Conservation (phyloP, 2,888 invertebrate genomes). For the Zhuqinia jingwanae region DNA sequence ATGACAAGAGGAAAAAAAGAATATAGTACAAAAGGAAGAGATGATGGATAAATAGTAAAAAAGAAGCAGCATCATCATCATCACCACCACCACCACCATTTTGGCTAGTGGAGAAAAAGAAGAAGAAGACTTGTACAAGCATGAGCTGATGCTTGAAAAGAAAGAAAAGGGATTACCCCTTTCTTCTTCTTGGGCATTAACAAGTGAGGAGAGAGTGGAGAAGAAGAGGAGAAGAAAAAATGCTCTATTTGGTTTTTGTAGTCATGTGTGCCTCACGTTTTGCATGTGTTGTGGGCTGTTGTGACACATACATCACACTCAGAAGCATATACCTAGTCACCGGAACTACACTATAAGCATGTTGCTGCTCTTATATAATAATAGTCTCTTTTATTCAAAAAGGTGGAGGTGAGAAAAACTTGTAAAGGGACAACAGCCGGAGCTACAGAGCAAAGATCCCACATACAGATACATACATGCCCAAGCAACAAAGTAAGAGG, state of each 20-base stretch:
- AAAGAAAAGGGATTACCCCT: slow-evolving; percentile 51
- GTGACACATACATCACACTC: slow-evolving; percentile 35
- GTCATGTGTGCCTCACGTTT: slow-evolving; percentile 35
- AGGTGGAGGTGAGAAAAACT: slow-evolving; percentile 4
- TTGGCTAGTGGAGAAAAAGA: background rate
- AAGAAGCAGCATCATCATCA: too few relatives aligned
- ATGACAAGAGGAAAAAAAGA: too few relatives aligned
- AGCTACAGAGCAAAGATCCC: slow-evolving; percentile 19
- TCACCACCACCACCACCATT: slow-evolving; percentile 4
- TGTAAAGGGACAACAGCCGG: background rate
- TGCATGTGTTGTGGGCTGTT: slow-evolving; percentile 30
- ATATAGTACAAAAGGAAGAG: slow-evolving; percentile 24
- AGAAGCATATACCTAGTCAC: too few relatives aligned
- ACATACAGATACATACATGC: slow-evolving; percentile 26
- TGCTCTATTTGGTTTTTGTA: slow-evolving; percentile 8
- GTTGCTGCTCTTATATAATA: too few relatives aligned
- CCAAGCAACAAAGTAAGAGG: background rate
- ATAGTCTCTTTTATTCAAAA: slow-evolving; percentile 12
- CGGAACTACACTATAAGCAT: too few relatives aligned
- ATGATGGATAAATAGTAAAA: background rate
- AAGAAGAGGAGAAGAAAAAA: background rate
- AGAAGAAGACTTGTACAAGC: too few relatives aligned
- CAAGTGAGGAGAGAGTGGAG: background rate
- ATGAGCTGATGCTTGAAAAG: background rate
- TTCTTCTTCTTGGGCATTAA: background rate